Base-by-base conservation (phyloP, 2,797 vertebrate species). In the Cheirogaleus major region DNA sequence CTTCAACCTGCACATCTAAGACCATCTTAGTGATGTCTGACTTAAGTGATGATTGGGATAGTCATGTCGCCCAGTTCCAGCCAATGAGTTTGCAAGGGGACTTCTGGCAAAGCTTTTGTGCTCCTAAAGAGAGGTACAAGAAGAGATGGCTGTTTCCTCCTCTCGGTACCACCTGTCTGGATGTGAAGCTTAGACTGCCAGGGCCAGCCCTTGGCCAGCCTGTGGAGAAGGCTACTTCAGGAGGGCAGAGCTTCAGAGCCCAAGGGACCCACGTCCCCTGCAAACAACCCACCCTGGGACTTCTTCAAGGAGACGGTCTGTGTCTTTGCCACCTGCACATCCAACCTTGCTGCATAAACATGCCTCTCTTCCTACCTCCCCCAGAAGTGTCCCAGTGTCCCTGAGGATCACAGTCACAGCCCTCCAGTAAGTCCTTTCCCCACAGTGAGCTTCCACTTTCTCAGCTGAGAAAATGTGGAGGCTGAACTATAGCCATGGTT, bases 391-490 rank as follows among this genome's bases (percentile, higher is more conserved):
- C 69, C 48, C 35, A 35, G 35, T 2, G 15, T 17, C 59, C 83
- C 38, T 0, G 6, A 52, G 50, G 23, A n/a, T 1, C 13, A 4
- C 20, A 61, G 23, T 4, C 35, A 7, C 0, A 8, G 76, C 25
- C 67, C 32, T 41, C 52, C 25, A 48, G 61, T 9, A 73, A 41
- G 91, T 32, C n/a, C 52, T 18, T 38, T 17, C 25, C 14, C 43
- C 12, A 57, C 65, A 57, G 11, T 1, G 27, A 10, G 4, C 27
- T 13, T 57, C 50, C 5, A 32, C 6, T 9, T 61, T 61, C 67
- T 43, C 67, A 61, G 80, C 38, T 12, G 35, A 55, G 61, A 57
- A 78, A 65, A 65, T 0, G 1, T n/a, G 7, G 25, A 50, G 52
- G 25, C 18, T 88, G 12, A 61, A 55, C 57, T 20, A 7, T 0